Evolutionary conservation across 1,140 invertebrate species (phyloP).

Genomic region (Bombus terrestris): DNA sequence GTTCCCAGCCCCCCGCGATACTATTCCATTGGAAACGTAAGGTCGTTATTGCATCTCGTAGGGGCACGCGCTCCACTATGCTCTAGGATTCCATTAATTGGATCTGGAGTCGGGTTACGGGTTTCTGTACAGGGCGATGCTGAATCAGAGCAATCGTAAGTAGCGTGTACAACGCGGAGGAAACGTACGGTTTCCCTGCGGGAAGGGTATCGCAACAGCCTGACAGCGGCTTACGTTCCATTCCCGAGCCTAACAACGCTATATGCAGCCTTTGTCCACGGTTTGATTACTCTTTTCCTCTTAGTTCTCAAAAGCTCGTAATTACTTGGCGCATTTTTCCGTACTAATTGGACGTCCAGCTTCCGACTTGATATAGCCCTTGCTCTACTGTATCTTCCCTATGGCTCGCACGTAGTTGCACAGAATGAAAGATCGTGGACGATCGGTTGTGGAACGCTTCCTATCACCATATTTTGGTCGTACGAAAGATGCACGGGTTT

Average conservation of each 20-base stretch:
- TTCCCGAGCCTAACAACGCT: background rate
- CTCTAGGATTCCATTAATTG: constrained; percentile 69
- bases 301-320: background rate
- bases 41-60: constrained; percentile 63
- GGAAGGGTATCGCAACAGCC: background rate
- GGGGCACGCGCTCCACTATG: constrained; percentile 50
- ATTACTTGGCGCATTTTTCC: background rate
- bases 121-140: constrained; percentile 47
- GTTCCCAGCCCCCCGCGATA: constrained; percentile 37
- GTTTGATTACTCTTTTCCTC: background rate
- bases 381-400: too few relatives aligned
- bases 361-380: background rate
- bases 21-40: constrained; percentile 53
- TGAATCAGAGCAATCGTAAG: constrained; percentile 51
- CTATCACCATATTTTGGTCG: too few relatives aligned
- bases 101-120: constrained; percentile 67
- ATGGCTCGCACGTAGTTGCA: too few relatives aligned
- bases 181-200: constrained; percentile 35
- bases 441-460: too few relatives aligned
- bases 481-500: too few relatives aligned
- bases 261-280: background rate
- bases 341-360: background rate
- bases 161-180: background rate
- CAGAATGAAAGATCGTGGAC: too few relatives aligned
- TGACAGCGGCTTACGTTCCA: background rate